phyloP scores from a whole-genome alignment of 2,113 vertebrate genomes.

The Epinephelus moara region DNA sequence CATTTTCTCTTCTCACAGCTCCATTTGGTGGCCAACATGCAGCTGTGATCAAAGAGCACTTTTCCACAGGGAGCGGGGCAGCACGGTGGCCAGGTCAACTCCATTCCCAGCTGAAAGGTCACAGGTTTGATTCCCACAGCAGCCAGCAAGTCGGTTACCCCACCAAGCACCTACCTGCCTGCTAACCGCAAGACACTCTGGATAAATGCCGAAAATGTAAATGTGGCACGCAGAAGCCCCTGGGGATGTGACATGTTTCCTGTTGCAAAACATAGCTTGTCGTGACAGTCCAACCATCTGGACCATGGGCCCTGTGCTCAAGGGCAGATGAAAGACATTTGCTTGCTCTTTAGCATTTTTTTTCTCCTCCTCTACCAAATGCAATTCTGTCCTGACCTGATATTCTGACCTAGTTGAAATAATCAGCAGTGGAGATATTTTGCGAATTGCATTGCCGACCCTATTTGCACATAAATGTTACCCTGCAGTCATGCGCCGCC shows the following conservation, averaged over 20 bases:
- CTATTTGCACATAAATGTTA: slow-evolving; percentile 47
- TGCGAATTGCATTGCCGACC: slow-evolving; percentile 43
- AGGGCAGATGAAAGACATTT: slow-evolving; percentile 65
- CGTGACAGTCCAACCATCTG: slow-evolving; percentile 61
- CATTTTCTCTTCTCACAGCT: slow-evolving; percentile 43
- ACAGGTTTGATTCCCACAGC: slow-evolving; percentile 35
- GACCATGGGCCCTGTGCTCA: slow-evolving; percentile 50
- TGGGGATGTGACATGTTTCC: slow-evolving; percentile 49
- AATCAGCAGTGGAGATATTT: slow-evolving; percentile 44
- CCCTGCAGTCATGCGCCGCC: slow-evolving; percentile 6
- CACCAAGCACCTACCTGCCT: not conserved
- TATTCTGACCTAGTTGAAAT: slow-evolving; percentile 70
- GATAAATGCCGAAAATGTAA: slow-evolving; percentile 24
- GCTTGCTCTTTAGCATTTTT: slow-evolving; percentile 1
- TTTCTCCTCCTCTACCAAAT: not conserved
- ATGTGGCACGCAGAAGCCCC: slow-evolving; percentile 18
- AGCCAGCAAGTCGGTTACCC: not conserved
- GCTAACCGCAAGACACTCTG: not conserved
- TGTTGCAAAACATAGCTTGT: slow-evolving; percentile 47
- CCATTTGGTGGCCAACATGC: slow-evolving; percentile 17
- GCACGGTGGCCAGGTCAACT: not conserved
- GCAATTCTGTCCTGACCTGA: slow-evolving; percentile 48
- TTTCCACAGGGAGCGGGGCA: slow-evolving; percentile 13
- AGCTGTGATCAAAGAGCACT: slow-evolving; percentile 58
- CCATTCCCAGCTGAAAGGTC: slow-evolving; percentile 21